Conservation (phyloP, 2,797 vertebrate species). For the Sus cebifrons region DNA sequence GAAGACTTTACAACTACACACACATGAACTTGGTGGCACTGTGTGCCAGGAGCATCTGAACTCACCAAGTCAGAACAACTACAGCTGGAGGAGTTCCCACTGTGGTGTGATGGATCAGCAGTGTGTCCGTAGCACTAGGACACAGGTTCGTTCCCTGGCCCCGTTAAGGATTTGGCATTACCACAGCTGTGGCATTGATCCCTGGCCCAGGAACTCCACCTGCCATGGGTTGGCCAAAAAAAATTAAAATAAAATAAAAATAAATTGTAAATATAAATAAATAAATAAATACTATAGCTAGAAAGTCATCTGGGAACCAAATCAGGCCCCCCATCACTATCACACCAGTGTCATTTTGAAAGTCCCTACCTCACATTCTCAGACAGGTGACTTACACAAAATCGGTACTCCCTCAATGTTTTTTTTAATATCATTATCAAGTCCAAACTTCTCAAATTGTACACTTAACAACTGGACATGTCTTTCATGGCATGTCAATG, state of each 20-base stretch:
- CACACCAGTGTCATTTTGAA: not conserved
- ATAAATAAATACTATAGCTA: not conserved
- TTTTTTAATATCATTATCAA: not conserved
- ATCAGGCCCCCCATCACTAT: not conserved
- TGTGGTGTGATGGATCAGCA: no score
- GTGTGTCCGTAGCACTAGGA: no score
- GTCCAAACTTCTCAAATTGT: not conserved
- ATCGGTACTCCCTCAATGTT: not conserved
- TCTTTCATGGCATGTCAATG: not conserved
- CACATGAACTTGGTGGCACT: not conserved
- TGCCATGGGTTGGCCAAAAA: no score
- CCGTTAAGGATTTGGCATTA: no score
- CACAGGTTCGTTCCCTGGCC: no score
- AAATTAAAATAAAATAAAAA: no score
- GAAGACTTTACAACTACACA: not conserved
- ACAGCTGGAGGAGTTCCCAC: no score
- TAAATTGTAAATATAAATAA: no score
- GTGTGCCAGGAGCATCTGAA: not conserved
- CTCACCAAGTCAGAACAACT: not conserved
- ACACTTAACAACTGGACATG: not conserved
- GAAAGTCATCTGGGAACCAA: not conserved
- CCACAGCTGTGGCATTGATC: no score
- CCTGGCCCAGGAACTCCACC: no score
- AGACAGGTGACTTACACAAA: not conserved
- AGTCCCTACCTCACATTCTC: not conserved